These are phyloP conservation scores for Lymantria monacha DNA, from an alignment of 2,888 invertebrate species.

Conservation along the genomic window DNA sequence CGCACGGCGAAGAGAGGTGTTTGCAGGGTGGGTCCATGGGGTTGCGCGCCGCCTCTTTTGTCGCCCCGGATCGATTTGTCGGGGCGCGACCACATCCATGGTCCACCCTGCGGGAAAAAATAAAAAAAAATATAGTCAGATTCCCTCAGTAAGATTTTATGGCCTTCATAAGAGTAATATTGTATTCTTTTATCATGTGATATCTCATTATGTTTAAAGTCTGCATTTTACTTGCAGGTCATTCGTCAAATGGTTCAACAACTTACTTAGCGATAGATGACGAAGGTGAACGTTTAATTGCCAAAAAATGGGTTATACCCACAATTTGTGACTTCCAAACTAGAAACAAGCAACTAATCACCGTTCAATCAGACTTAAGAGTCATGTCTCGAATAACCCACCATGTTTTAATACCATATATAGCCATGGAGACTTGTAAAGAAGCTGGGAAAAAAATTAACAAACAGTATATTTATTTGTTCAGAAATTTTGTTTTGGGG, in stretches of 20 bases:
- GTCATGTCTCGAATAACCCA: constrained; percentile 87
- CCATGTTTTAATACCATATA: constrained; percentile 87
- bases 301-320: constrained; percentile 89
- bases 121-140: too few species aligned
- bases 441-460: constrained; percentile 69
- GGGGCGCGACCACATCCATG: too few species aligned
- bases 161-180: too few species aligned
- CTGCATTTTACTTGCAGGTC: constrained; percentile 79
- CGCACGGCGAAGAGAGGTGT: too few species aligned
- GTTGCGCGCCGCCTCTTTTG: too few species aligned
- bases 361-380: constrained; percentile 90
- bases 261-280: constrained; percentile 90
- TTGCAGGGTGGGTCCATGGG: too few species aligned
- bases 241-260: constrained; percentile 87
- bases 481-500: constrained; percentile 86
- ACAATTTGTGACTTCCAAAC: constrained; percentile 63
- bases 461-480: constrained; percentile 83
- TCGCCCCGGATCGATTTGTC: too few species aligned
- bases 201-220: too few species aligned
- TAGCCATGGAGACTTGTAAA: constrained; percentile 86
- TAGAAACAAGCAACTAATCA: constrained; percentile 81
- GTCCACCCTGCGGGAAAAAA: too few species aligned
- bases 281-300: constrained; percentile 86
- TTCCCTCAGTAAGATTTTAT: too few species aligned
- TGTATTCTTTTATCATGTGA: too few species aligned